These are phyloP conservation scores for Lasioglossum malachurum DNA, from an alignment of 2,888 invertebrate genomes.

Conservation along the genomic window DNA sequence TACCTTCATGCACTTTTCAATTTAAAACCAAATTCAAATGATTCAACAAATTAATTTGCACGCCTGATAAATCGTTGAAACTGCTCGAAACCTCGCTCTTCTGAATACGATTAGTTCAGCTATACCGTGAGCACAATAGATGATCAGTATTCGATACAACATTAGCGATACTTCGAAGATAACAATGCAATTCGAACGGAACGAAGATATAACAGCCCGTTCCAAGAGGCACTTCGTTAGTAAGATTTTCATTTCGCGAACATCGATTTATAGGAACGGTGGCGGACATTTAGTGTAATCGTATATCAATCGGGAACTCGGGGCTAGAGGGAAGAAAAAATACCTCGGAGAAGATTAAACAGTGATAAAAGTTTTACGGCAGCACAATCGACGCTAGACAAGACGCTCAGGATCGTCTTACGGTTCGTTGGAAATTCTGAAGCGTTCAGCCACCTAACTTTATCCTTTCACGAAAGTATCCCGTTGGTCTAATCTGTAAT, in stretches of 20 bases:
- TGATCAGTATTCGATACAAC: no score
- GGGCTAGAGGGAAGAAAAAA: constrained; percentile 18
- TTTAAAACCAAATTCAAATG: no score
- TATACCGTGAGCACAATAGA: no score
- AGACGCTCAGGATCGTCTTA: constrained; percentile 13
- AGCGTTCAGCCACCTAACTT: constrained; percentile 33
- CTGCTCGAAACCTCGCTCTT: no score
- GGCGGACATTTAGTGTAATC: constrained; percentile 39
- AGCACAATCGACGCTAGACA: constrained; percentile 26
- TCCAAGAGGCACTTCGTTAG: constrained; percentile 1
- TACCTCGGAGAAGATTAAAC: constrained; percentile 59
- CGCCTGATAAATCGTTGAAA: no score
- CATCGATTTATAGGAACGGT: constrained; percentile 32
- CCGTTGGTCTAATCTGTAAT: not conserved
- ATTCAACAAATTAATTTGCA: no score
- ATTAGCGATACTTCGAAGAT: no score
- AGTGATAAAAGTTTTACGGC: constrained; percentile 61
- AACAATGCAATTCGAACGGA: not conserved
- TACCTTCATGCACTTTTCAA: no score
- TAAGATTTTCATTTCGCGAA: constrained; percentile 54
- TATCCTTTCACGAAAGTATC: constrained; percentile 17
- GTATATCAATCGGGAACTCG: constrained; percentile 24
- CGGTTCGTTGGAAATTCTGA: constrained; percentile 29
- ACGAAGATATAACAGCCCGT: constrained; percentile 37
- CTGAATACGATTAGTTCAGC: no score